Evolutionary conservation across 2,888 invertebrate genomes (phyloP).

Genomic region (Lacanobia wlatinum): DNA sequence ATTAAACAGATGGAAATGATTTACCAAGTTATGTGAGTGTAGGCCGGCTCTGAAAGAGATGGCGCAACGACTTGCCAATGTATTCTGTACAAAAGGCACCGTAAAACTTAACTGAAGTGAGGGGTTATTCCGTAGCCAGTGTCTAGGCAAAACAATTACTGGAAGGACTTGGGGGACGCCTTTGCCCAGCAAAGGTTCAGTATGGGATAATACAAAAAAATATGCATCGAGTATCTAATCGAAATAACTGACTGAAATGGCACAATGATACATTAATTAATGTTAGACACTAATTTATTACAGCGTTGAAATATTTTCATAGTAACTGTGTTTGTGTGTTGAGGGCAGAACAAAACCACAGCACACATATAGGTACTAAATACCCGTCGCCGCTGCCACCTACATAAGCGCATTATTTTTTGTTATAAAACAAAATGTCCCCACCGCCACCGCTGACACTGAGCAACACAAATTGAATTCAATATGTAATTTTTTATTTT

Average conservation of each 20-base stretch:
- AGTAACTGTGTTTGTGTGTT: not conserved
- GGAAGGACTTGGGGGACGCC: no score
- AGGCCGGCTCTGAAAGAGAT: no score
- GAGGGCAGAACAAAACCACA: not conserved
- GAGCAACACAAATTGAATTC: slow-evolving; percentile 61
- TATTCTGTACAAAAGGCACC: no score
- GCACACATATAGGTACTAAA: slow-evolving; percentile 5
- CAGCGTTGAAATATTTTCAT: not conserved
- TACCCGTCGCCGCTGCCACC: not conserved
- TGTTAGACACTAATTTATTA: not conserved
- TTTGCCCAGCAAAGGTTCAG: no score
- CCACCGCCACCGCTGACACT: slow-evolving; percentile 25
- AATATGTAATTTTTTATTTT: slow-evolving; percentile 65
- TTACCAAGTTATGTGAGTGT: no score
- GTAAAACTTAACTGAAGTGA: no score
- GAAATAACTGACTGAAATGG: not conserved
- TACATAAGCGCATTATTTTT: slow-evolving; percentile 22
- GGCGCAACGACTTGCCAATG: no score
- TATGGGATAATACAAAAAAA: no score
- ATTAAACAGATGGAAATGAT: not conserved
- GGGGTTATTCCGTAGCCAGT: no score
- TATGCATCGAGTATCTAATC: no score
- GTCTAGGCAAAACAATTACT: no score
- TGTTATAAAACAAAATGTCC: slow-evolving; percentile 16
- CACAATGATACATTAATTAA: not conserved